These are phyloP conservation scores for Hirtodrosophila confusa DNA, from an alignment of 2,888 invertebrate genomes.

Conservation along the genomic window DNA sequence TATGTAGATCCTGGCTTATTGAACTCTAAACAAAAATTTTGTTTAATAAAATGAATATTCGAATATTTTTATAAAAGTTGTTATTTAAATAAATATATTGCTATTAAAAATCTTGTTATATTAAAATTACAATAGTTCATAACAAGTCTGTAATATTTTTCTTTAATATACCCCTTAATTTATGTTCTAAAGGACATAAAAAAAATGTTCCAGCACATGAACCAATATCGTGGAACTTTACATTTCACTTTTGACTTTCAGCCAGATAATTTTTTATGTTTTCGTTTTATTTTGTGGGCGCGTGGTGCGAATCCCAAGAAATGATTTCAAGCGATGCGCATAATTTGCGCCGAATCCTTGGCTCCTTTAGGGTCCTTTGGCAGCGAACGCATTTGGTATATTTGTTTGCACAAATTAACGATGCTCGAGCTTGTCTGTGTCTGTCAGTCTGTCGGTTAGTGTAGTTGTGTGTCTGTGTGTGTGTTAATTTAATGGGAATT, in stretches of 20 bases:
- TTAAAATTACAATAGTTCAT: too few relatives aligned
- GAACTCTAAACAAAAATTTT: too few relatives aligned
- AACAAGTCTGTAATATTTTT: background rate
- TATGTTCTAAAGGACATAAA: background rate
- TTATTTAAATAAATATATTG: too few relatives aligned
- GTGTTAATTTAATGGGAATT: conserved; percentile 74
- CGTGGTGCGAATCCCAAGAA: too few relatives aligned
- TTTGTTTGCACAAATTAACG: conserved; percentile 78
- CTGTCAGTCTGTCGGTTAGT: conserved; percentile 26
- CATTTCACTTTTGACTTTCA: conserved; percentile 62
- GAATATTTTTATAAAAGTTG: too few relatives aligned
- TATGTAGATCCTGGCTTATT: too few relatives aligned
- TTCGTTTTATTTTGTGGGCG: conserved; percentile 10
- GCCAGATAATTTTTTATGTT: conserved; percentile 24
- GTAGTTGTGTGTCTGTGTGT: conserved; percentile 16
- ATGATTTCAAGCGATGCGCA: conserved; percentile 47
- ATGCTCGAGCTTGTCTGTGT: conserved; percentile 56
- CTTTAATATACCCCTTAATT: conserved; percentile 1
- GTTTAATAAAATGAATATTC: too few relatives aligned
- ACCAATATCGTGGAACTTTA: conserved; percentile 35
- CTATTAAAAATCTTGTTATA: too few relatives aligned
- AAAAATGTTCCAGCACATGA: conserved; percentile 31
- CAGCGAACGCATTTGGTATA: conserved; percentile 32
- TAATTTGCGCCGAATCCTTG: conserved; percentile 54
- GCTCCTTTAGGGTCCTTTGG: conserved; percentile 16